phyloP scores from a whole-genome alignment of 2,797 vertebrate species.

The Premnoplex brunnescens region DNA sequence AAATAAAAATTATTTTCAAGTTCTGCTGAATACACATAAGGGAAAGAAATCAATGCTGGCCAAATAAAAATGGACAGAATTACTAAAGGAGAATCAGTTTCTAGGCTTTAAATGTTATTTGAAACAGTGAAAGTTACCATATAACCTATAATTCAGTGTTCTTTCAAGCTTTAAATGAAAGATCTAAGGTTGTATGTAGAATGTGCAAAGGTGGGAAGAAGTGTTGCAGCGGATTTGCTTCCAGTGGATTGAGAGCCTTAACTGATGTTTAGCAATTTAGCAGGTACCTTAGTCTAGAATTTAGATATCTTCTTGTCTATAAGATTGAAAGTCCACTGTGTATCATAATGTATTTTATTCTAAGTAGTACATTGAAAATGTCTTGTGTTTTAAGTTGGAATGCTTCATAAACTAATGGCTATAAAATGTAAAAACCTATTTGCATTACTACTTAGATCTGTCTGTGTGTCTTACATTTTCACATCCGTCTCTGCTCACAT shows the following conservation, averaged over 20 bases:
- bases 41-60: slow-evolving; percentile 2
- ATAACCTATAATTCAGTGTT: slow-evolving; percentile 1
- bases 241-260: slow-evolving; percentile 25
- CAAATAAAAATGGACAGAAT: slow-evolving; percentile 12
- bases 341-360: neutral
- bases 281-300: slow-evolving; percentile 24
- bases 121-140: neutral
- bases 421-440: neutral
- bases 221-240: neutral
- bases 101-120: slow-evolving; percentile 1
- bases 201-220: neutral
- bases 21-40: neutral
- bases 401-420: neutral
- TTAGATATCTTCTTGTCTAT: slow-evolving; percentile 27
- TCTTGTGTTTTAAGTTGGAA: neutral
- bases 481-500: neutral
- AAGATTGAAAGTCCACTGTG: slow-evolving; percentile 6
- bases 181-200: neutral
- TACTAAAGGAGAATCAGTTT: slow-evolving; percentile 3
- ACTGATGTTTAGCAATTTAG: neutral
- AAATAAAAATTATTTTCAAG: slow-evolving; percentile 44
- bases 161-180: slow-evolving; percentile 13
- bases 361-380: neutral
- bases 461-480: neutral
- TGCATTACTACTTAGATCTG: neutral